Conservation (phyloP, 2,113 vertebrate genomes). For the Malurus melanocephalus region DNA sequence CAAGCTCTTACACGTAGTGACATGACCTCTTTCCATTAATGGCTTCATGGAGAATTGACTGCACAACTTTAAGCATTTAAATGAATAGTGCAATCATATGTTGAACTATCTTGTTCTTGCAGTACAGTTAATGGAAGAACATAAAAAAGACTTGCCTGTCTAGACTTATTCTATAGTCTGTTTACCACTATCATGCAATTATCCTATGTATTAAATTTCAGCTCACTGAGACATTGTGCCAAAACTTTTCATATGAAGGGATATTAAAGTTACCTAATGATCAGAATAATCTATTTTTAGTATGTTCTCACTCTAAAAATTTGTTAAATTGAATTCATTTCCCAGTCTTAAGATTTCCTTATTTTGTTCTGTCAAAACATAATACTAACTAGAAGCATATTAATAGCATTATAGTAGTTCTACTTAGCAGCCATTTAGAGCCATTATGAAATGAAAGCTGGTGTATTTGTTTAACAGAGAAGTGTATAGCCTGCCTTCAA, state of each 20-base stretch:
- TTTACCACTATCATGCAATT: background rate
- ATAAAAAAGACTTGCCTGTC: background rate
- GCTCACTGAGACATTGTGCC: background rate
- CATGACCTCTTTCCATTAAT: background rate
- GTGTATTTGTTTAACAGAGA: background rate
- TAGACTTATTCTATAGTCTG: background rate
- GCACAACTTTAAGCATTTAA: background rate
- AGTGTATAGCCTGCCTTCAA: background rate
- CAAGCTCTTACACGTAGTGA: background rate
- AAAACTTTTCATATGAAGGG: background rate
- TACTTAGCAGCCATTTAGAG: background rate
- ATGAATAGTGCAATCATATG: background rate
- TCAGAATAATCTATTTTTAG: background rate
- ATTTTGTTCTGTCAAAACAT: conserved; percentile 2
- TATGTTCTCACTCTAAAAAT: background rate
- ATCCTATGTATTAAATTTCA: background rate
- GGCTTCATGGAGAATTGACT: background rate
- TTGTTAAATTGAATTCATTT: background rate
- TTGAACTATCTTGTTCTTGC: background rate
- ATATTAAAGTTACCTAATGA: background rate
- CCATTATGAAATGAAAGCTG: background rate
- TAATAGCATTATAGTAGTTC: background rate
- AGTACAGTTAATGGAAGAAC: background rate
- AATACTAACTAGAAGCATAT: background rate
- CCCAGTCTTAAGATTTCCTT: background rate